These are phyloP conservation scores for Agrenia bidenticulata DNA, from an alignment of 2,888 invertebrate genomes.

Conservation along the genomic window DNA sequence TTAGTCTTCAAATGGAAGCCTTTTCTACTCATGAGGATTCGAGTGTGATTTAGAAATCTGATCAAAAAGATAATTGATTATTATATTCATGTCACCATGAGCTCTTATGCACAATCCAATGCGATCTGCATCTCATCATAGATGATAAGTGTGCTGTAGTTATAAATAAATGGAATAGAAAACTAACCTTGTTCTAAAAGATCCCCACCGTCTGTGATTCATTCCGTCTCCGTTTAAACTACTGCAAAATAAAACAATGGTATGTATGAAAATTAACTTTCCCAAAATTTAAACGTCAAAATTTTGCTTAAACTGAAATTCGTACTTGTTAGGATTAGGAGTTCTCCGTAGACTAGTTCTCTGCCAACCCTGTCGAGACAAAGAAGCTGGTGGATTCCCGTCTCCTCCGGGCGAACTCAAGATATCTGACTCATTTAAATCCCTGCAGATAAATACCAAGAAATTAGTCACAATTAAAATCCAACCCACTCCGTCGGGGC, in stretches of 20 bases:
- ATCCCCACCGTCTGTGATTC: constrained; percentile 51
- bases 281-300: background rate
- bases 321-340: constrained; percentile 57
- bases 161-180: too few species aligned
- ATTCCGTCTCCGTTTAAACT: constrained; percentile 40
- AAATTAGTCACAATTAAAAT: background rate
- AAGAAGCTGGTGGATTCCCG: constrained; percentile 25
- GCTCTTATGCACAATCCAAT: too few species aligned
- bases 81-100: too few species aligned
- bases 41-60: too few species aligned
- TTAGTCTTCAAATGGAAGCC: too few species aligned
- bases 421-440: constrained; percentile 11
- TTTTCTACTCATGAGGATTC: too few species aligned
- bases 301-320: background rate
- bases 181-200: constrained; percentile 46
- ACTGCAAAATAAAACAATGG: constrained; percentile 9
- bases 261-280: too few species aligned
- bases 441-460: constrained; percentile 7
- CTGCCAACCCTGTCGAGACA: constrained; percentile 74
- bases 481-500: background rate
- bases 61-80: too few species aligned
- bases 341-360: constrained; percentile 79
- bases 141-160: too few species aligned
- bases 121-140: too few species aligned
- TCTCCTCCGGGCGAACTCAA: constrained; percentile 25